A percentile compares a stretch with the other conserved stretches of the same genome.
Conservation (phyloP, 2,797 vertebrate species). For the Girardinus metallicus region DNA sequence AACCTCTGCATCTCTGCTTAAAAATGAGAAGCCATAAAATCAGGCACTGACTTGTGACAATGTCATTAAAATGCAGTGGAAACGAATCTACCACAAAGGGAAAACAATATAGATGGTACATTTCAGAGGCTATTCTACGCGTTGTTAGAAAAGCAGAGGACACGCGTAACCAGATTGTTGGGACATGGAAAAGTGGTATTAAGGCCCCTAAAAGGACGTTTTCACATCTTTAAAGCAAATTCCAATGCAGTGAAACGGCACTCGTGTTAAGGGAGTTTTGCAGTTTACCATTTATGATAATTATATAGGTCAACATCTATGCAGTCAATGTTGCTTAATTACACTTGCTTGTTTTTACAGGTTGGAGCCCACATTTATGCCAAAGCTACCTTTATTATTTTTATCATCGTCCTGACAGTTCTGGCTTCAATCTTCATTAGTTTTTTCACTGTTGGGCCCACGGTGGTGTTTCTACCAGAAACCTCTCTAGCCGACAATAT, state of each 20-base stretch:
- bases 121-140: neutral
- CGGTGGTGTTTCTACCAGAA: constrained; percentile 61
- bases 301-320: neutral
- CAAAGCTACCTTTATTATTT: constrained; percentile 82
- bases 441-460: constrained; percentile 79
- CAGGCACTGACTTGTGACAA: neutral
- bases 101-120: neutral
- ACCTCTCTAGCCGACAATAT: constrained; percentile 51
- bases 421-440: constrained; percentile 79
- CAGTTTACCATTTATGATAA: neutral
- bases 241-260: neutral
- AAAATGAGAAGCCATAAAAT: neutral
- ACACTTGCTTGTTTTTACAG: constrained; percentile 50
- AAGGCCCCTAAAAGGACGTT: neutral
- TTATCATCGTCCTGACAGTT: constrained; percentile 78
- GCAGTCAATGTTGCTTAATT: neutral
- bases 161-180: neutral
- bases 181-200: neutral
- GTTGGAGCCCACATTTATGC: constrained; percentile 85
- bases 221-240: neutral
- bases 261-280: neutral
- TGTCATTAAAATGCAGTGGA: neutral
- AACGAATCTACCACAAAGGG: neutral
- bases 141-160: neutral
- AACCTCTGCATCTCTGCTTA: neutral